Conservation (phyloP, 2,113 vertebrate species). For the Lophius piscatorius region DNA sequence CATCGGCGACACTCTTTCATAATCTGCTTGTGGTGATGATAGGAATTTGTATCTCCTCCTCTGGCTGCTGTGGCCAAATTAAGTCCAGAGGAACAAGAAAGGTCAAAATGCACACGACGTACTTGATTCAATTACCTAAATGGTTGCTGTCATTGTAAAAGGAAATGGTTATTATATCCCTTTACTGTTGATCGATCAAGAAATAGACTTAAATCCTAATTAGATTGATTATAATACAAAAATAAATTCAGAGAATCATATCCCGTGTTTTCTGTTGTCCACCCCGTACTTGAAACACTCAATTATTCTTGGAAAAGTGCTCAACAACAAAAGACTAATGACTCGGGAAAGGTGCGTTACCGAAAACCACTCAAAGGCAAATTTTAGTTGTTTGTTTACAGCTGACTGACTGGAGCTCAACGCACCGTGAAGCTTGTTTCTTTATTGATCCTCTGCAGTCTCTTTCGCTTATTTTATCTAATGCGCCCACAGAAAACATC, state of each 20-base stretch:
- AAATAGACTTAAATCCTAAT: conserved; percentile 18
- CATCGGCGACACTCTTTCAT: neutral
- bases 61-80: conserved; percentile 31
- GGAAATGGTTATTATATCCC: conserved; percentile 6
- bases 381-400: conserved; percentile 15
- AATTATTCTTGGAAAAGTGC: conserved; percentile 7
- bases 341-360: conserved; percentile 23
- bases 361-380: conserved; percentile 1
- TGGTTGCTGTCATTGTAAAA: neutral
- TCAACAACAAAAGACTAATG: conserved; percentile 18
- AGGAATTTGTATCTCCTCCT: conserved; percentile 12
- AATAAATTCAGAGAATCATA: neutral
- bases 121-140: conserved; percentile 26
- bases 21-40: conserved; percentile 22
- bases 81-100: conserved; percentile 21
- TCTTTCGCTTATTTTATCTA: conserved; percentile 4
- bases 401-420: neutral
- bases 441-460: neutral
- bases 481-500: neutral
- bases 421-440: neutral
- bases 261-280: neutral
- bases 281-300: neutral
- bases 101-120: conserved; percentile 40
- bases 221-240: conserved; percentile 8
- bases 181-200: neutral